Evolutionary conservation across 2,113 vertebrate genomes (phyloP).

Genomic region (Campylorhamphus procurvoides): DNA sequence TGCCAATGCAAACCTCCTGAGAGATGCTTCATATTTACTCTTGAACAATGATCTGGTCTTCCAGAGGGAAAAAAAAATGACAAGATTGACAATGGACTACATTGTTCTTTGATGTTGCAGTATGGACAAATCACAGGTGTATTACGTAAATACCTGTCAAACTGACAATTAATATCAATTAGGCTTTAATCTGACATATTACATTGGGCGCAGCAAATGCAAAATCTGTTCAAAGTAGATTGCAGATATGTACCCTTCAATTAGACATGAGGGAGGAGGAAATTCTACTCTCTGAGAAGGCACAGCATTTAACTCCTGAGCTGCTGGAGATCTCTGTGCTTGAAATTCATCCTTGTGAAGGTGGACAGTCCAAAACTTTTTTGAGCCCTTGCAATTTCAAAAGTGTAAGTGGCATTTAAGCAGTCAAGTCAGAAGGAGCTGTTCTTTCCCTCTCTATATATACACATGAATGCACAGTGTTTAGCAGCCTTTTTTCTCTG

Average conservation of each 20-base stretch:
- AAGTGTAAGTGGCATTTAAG: background rate
- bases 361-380: background rate
- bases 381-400: background rate
- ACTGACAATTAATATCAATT: slow-evolving; percentile 68
- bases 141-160: slow-evolving; percentile 48
- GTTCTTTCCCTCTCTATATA: background rate
- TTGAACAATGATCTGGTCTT: slow-evolving; percentile 77
- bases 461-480: background rate
- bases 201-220: slow-evolving; percentile 13
- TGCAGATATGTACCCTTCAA: slow-evolving; percentile 33
- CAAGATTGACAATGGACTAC: slow-evolving; percentile 70
- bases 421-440: background rate
- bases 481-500: background rate
- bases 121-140: slow-evolving; percentile 24
- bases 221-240: slow-evolving; percentile 37
- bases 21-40: slow-evolving; percentile 66
- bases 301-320: slow-evolving; percentile 38
- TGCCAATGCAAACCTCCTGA: slow-evolving; percentile 68
- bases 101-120: slow-evolving; percentile 72
- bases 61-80: slow-evolving; percentile 22
- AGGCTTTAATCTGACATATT: slow-evolving; percentile 60
- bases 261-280: slow-evolving; percentile 36
- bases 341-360: background rate
- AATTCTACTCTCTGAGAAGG: slow-evolving; percentile 25
- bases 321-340: background rate